phyloP scores from a whole-genome alignment of 2,113 vertebrate species.

The Galeopterus variegatus region DNA sequence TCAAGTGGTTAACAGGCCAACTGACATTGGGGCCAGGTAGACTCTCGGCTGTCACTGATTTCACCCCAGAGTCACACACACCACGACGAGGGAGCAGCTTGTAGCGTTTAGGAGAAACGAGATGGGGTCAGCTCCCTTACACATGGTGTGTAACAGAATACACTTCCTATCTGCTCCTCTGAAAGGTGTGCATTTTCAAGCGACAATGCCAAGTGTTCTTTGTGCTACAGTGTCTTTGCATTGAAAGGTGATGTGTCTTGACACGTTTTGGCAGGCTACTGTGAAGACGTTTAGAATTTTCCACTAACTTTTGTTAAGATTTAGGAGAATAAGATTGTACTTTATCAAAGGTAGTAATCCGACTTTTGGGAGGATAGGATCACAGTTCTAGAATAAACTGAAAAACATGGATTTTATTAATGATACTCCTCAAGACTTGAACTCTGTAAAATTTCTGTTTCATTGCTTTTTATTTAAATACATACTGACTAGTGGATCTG shows the following conservation, averaged over 20 bases:
- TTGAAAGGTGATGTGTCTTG: constrained; percentile 85
- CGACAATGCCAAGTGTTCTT: constrained; percentile 77
- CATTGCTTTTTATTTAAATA: constrained; percentile 45
- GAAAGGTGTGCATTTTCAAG: constrained; percentile 81
- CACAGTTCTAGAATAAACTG: neutral
- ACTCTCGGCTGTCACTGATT: constrained; percentile 29
- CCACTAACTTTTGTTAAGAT: constrained; percentile 55
- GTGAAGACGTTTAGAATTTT: constrained; percentile 75
- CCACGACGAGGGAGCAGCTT: constrained; percentile 72
- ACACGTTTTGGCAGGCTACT: constrained; percentile 82
- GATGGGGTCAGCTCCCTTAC: constrained; percentile 72
- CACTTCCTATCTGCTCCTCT: constrained; percentile 77
- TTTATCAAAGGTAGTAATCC: constrained; percentile 61
- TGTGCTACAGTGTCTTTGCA: constrained; percentile 80
- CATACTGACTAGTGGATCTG: constrained; percentile 15
- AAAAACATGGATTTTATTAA: constrained; percentile 31
- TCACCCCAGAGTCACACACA: constrained; percentile 14
- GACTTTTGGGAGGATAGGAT: constrained; percentile 30
- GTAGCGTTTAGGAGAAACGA: constrained; percentile 72
- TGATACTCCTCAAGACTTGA: neutral
- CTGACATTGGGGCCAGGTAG: constrained; percentile 47
- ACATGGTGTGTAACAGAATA: constrained; percentile 78
- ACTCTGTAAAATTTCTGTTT: constrained; percentile 12
- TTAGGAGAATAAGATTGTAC: constrained; percentile 58
- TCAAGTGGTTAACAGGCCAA: constrained; percentile 46